Evolutionary conservation across 2,113 vertebrate genomes (phyloP).

Genomic region (Maccullochella peelii): DNA sequence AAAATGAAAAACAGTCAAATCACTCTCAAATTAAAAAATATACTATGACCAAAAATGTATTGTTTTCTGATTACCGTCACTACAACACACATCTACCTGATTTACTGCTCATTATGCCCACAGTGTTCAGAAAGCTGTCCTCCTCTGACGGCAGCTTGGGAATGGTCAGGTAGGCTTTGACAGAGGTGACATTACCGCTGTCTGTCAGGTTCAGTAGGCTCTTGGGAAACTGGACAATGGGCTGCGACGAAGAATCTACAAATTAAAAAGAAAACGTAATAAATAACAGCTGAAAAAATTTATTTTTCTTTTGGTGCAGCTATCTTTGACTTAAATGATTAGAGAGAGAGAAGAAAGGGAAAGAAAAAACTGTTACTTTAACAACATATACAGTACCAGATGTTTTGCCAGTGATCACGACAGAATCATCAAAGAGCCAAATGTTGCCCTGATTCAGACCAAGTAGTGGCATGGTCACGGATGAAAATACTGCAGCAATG

Average conservation of each 20-base stretch:
- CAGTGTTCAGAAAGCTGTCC: slow-evolving; percentile 81
- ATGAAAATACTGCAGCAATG: slow-evolving; percentile 89
- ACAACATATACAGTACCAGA: slow-evolving; percentile 82
- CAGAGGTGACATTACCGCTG: slow-evolving; percentile 81
- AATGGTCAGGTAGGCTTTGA: slow-evolving; percentile 88
- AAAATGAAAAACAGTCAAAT: neutral
- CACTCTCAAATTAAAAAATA: neutral
- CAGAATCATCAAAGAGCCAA: slow-evolving; percentile 92
- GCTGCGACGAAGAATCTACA: slow-evolving; percentile 85
- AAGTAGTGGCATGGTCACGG: slow-evolving; percentile 87
- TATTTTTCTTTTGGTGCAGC: neutral
- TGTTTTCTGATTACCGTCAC: neutral
- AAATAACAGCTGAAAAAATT: neutral
- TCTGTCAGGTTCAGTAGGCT: slow-evolving; percentile 86
- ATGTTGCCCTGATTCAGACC: slow-evolving; percentile 91
- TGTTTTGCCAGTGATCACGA: slow-evolving; percentile 89
- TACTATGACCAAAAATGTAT: neutral
- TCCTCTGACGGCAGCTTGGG: slow-evolving; percentile 85
- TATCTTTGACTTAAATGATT: neutral
- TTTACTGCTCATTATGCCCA: slow-evolving; percentile 86
- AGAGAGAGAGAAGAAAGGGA: neutral
- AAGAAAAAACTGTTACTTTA: neutral
- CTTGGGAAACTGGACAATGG: slow-evolving; percentile 90
- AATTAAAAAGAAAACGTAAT: slow-evolving; percentile 26
- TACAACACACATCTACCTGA: slow-evolving; percentile 81